These are phyloP conservation scores for Pachycephala philippinensis DNA, from an alignment of 2,113 vertebrate genomes.

Conservation along the genomic window DNA sequence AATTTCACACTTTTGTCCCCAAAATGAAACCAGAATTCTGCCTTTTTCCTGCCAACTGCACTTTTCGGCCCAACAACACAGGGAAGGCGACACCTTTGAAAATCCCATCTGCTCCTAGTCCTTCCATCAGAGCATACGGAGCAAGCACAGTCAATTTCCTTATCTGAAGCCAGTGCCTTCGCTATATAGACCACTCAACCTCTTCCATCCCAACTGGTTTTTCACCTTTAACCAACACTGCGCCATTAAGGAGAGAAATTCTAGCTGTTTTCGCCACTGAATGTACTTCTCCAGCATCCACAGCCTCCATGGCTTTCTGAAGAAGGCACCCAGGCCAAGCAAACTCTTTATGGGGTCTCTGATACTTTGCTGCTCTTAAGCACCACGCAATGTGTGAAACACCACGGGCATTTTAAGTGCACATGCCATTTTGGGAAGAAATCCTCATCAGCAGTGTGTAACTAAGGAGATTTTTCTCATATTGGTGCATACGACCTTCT, in stretches of 20 bases:
- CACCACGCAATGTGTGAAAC: neutral
- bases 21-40: neutral
- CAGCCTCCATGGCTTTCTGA: neutral
- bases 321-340: neutral
- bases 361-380: neutral
- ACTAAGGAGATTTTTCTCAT: neutral
- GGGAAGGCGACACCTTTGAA: neutral
- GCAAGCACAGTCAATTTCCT: neutral
- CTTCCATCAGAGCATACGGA: neutral
- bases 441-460: neutral
- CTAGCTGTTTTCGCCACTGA: neutral
- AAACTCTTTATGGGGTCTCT: neutral
- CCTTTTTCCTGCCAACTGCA: neutral
- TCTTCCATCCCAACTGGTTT: neutral
- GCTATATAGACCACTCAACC: accelerated
- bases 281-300: neutral
- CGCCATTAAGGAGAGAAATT: neutral
- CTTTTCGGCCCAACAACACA: neutral
- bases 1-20: neutral
- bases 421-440: neutral
- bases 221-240: neutral
- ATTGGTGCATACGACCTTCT: accelerated
- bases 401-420: accelerated
- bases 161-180: neutral
- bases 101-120: neutral